These are phyloP conservation scores for Anticlea derivata DNA, from an alignment of 2,888 invertebrate species.

Conservation along the genomic window DNA sequence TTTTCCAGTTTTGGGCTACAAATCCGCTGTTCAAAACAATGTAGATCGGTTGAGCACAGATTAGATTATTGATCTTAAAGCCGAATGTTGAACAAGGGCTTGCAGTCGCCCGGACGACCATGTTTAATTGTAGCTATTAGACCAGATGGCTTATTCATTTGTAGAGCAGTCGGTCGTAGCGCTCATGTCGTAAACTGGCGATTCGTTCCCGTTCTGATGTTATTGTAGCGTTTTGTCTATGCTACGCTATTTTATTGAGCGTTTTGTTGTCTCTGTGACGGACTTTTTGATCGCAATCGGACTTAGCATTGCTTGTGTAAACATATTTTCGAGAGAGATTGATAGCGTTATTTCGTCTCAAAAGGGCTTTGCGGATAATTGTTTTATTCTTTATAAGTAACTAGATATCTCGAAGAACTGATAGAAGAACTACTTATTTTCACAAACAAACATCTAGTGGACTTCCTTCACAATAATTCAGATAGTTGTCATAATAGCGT, in stretches of 20 bases:
- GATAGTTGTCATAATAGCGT: no score
- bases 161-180: constrained; percentile 82
- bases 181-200: constrained; percentile 81
- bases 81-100: constrained; percentile 63
- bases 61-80: constrained; percentile 61
- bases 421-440: no score
- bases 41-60: constrained; percentile 33
- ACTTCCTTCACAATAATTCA: no score
- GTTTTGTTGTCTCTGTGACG: constrained; percentile 75
- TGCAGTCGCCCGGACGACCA: constrained; percentile 62
- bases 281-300: constrained; percentile 56
- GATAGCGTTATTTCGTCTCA: constrained; percentile 16
- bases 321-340: constrained; percentile 32
- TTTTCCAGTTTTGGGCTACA: not conserved
- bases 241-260: constrained; percentile 79
- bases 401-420: no score
- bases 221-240: constrained; percentile 84
- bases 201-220: constrained; percentile 83
- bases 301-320: constrained; percentile 53
- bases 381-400: not conserved
- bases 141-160: constrained; percentile 84
- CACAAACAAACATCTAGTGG: no score
- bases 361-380: not conserved
- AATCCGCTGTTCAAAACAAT: constrained; percentile 22
- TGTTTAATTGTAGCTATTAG: constrained; percentile 83